Conservation (phyloP, 1,140 invertebrate species). For the Kradibia gibbosae region DNA sequence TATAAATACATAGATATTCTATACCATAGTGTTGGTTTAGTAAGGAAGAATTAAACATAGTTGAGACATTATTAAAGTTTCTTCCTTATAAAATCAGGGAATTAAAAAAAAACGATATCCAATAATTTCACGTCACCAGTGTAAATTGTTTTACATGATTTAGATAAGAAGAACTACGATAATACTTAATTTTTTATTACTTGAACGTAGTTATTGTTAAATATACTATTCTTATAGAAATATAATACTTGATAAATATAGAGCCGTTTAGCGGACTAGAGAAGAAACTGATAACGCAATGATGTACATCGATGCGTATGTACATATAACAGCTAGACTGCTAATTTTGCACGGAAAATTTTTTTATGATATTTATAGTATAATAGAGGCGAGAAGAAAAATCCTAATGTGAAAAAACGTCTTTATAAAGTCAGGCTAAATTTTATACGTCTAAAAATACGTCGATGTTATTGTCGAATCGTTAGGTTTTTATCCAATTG, state of each 20-base stretch:
- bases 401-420: constrained; percentile 45
- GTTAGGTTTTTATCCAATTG: constrained; percentile 43
- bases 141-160: constrained; percentile 65
- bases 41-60: constrained; percentile 28
- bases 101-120: constrained; percentile 61
- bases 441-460: constrained; percentile 42
- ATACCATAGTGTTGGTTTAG: constrained; percentile 40
- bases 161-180: constrained; percentile 59
- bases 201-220: constrained; percentile 65
- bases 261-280: constrained; percentile 52
- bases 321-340: constrained; percentile 47
- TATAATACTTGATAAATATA: constrained; percentile 55
- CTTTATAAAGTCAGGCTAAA: constrained; percentile 35
- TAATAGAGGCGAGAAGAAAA: constrained; percentile 36
- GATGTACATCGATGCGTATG: constrained; percentile 40
- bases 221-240: constrained; percentile 67
- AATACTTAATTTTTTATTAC: constrained; percentile 69
- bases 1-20: constrained; percentile 72
- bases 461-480: constrained; percentile 33
- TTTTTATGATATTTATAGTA: constrained; percentile 50
- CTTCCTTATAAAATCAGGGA: constrained; percentile 44
- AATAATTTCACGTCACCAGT: constrained; percentile 63
- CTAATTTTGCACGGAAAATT: constrained; percentile 49
- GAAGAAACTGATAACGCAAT: constrained; percentile 47
- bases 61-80: constrained; percentile 32